Evolutionary conservation across 1,140 invertebrate species (phyloP), one percentile per base, ranked within the genome.

Genomic region (Tetramorium simillimum): DNA sequence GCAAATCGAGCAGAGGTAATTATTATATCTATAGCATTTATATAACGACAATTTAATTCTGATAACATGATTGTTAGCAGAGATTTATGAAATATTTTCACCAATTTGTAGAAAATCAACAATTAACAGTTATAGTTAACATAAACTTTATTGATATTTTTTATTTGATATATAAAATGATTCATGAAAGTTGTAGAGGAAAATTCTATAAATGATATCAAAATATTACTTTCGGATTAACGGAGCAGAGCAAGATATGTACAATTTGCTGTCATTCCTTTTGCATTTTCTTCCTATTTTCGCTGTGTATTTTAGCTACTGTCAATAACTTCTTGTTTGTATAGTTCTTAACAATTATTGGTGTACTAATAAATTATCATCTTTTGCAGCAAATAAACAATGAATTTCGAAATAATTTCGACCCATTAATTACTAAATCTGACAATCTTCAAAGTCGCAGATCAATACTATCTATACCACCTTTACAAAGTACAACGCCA

Each of bases 1-100:
- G 89, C 89, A 75, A 86, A 93, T 77, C 91, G 81, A 89, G 89
- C 91, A 69, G 93, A 95, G 95, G 94, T 95, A 95, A 95, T 82
- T 86, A 84, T 37, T 56, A 7, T 46, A 51, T 80, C 76, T 33
- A 78, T 21, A 14, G 10, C 49, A 67, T 70, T 56, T n/a, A 24
- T 46, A 1, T 2, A 65, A 37, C n/a, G 4, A 63, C 24, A 14
- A 14, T 78, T 78, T 65, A 46, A 6, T 18, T 46, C 16, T 43
- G 7, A 60, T 24, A 18, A 76, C 4, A 24, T 37, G 12, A 18
- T 28, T 60, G 51, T 80, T 9, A 3, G 9, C 7, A 28, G 16
- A 0, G n/a, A 0, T 2, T 12, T 14, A 37, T n/a, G 33, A 28
- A 46, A 46, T 9, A 63, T 49, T 14, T 51, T 37, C 21, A 43